Conservation (phyloP, 92 coral and sea anemone species). For the Blastomussa wellsi region DNA sequence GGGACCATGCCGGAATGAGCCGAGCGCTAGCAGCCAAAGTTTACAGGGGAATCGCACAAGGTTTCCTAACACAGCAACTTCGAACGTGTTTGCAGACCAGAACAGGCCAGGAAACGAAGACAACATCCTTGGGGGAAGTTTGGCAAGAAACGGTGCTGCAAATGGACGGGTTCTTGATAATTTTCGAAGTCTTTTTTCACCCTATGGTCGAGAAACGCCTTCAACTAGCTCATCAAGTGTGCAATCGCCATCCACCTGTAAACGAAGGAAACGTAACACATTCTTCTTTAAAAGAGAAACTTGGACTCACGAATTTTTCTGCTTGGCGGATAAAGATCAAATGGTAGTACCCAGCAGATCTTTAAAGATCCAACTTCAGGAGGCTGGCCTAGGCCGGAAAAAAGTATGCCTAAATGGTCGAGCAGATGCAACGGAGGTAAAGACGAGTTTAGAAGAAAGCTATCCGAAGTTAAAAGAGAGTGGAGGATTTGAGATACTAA, state of each 20-base stretch:
- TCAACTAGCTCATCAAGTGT: conserved; percentile 29
- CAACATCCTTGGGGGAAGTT: conserved; percentile 9
- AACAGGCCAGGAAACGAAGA: conserved; percentile 18
- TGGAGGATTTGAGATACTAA: no score
- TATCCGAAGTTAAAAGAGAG: conserved; percentile 34
- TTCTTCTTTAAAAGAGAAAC: conserved; percentile 26
- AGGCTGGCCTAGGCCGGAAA: conserved; percentile 39
- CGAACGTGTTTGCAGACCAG: conserved; percentile 16
- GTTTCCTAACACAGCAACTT: conserved; percentile 18
- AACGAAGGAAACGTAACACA: conserved; percentile 29
- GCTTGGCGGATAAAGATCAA: conserved; percentile 31
- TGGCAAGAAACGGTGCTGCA: conserved; percentile 21
- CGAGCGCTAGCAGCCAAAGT: conserved; percentile 19
- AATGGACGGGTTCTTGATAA: conserved; percentile 28
- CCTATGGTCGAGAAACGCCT: conserved; percentile 11
- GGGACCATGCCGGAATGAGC: conserved; percentile 14
- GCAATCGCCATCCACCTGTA: conserved; percentile 26
- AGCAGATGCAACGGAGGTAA: conserved; percentile 24
- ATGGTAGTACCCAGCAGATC: conserved; percentile 31
- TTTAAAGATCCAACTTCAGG: conserved; percentile 33
- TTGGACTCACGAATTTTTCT: conserved; percentile 40
- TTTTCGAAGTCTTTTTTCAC: conserved; percentile 43
- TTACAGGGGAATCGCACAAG: conserved; percentile 22
- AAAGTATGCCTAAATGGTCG: conserved; percentile 28
- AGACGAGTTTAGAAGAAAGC: conserved; percentile 29